Base-by-base conservation (phyloP, 2,888 invertebrate genomes). In the Agrotis exclamationis region DNA sequence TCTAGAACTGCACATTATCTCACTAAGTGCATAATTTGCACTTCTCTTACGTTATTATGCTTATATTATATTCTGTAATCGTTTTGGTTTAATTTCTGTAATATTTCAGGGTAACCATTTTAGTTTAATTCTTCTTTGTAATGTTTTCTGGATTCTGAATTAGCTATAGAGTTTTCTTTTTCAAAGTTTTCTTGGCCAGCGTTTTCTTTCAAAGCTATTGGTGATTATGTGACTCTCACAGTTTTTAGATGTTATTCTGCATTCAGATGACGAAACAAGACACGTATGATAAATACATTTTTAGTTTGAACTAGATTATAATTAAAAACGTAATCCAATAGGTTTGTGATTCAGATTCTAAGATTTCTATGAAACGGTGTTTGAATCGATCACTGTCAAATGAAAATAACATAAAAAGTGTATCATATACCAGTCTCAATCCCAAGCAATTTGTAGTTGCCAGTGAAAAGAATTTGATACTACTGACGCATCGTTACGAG, bases 1-100 rank as follows among this genome's bases (percentile, higher is more conserved):
- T 82, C 39, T 39, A n/a, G n/a, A 33, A n/a, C 54, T 56, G 71
- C 87, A 87, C 87, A 91, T 90, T 90, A 92, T 90, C 87, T 84
- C 85, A 84, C 86, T 83, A 18, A 47, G 54, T 68, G 54, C 22
- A 22, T 44, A 64, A 66, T 60, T 66, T 66, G 63, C 70, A 58
- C 58, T 62, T 59, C 22, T 59, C 20, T 57, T 50, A 68, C 22
- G 13, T 56, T 68, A 58, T 63, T 56, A 39, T 62, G 28, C 48
- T 24, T 56, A 18, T 54, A 65, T 57, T 45, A 28, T 45, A 16
- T 24, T 47, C 51, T 18, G 50, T 24, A 11, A 33, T n/a, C 13
- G 7, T 16, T 54, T n/a, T 60, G 2, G 1, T 18, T 18, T 0
- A 18, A 11, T 14, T 66, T n/a, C 22, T 39, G 13, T 24, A 48